phyloP scores from a whole-genome alignment of 1,140 invertebrate species.

The Formica exsecta region DNA sequence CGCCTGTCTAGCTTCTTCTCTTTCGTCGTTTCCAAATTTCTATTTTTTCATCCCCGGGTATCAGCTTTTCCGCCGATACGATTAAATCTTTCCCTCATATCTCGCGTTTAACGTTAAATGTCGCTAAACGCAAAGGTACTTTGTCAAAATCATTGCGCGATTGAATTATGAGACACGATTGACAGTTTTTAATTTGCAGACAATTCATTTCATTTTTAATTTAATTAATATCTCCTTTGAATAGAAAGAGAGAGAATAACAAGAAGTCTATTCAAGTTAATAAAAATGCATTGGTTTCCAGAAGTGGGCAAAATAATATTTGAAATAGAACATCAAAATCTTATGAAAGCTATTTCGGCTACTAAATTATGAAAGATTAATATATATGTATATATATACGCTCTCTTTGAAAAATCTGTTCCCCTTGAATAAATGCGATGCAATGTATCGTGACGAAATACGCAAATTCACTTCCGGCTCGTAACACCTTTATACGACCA shows the following conservation, averaged over 20 bases:
- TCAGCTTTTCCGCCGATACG: not conserved
- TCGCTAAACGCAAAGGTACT: not conserved
- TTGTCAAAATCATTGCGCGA: not conserved
- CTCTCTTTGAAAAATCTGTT: constrained; percentile 18
- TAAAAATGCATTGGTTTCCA: not conserved
- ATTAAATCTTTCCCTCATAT: not conserved
- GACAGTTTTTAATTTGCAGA: not conserved
- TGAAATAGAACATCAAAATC: too few species aligned
- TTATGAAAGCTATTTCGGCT: too few species aligned
- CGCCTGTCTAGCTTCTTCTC: constrained; percentile 2
- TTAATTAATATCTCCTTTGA: not conserved
- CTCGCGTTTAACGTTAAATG: not conserved
- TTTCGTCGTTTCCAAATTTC: constrained; percentile 54
- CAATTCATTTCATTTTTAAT: not conserved
- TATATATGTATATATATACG: too few species aligned
- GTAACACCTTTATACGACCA: not conserved
- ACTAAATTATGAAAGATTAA: too few species aligned
- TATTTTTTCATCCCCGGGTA: not conserved
- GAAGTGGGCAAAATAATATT: too few species aligned
- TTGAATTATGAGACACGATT: not conserved
- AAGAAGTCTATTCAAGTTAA: not conserved
- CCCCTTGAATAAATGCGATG: constrained; percentile 10
- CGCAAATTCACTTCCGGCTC: constrained; percentile 39
- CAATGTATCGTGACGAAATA: constrained; percentile 2
- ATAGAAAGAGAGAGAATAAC: not conserved